Base-by-base conservation (phyloP, 2,797 vertebrate species). In the Anableps anableps region DNA sequence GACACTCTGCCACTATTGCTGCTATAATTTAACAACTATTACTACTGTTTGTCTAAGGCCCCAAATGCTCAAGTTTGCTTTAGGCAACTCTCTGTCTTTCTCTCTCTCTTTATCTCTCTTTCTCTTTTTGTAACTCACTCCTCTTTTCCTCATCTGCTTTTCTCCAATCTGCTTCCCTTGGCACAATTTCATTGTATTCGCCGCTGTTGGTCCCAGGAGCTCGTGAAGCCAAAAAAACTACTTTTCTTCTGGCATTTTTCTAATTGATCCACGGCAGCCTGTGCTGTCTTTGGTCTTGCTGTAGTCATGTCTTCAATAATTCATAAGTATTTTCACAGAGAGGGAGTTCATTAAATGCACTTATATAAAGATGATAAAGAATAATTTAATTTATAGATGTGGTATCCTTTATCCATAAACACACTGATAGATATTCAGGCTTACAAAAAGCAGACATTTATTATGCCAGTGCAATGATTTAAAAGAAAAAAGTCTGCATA, bases 21-120 rank as follows among this genome's bases (percentile, higher is more conserved):
- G 89, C 80, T 89, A 86, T 91, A 89, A 94, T 94, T 92, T 91
- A 93, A 92, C 88, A 87, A 86, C 91, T 86, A 93, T 94, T 91
- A 93, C 79, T 77, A 77, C 66, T 91, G 92, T 94, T 94, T 93
- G 88, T 93, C 78, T 91, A 89, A 92, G 79, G 89, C 85, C 90
- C 83, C 92, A 79, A 87, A 91, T 91, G 90, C 88, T 88, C 55
- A 0, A 80, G 79, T 88, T 90, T 23, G 90, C 93, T 89, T 80
- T 74, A 64, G 90, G 89, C 89, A 48, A 85, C 73, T 70, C 64
- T 83, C 75, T 80, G 36, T 76, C 53, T 81, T 51, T 77, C 55
- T 84, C 53, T 78, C 62, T 74, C 38, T 80, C 36, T 71, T 47
- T 71, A 45, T 71, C 26, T 55, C 23, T 77, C 23, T 66, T 58